Percentiles rank a stretch among this genome's conserved stretches.
Evolutionary conservation across 1,140 invertebrate species (phyloP).

Genomic region (Neuroterus valhalla): DNA sequence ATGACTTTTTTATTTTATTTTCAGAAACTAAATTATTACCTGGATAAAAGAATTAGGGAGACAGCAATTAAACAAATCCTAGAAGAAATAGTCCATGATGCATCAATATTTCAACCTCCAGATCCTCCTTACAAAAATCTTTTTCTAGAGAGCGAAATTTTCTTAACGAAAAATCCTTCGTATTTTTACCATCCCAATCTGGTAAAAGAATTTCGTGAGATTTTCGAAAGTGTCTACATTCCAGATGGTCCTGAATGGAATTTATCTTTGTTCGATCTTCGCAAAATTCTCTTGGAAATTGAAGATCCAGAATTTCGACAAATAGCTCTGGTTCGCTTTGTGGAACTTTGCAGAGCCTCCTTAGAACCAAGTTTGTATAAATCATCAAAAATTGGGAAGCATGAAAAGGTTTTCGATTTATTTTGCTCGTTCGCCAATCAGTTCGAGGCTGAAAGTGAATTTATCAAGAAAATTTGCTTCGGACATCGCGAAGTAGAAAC

Average conservation of each 20-base stretch:
- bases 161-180: conserved; percentile 52
- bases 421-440: conserved; percentile 52
- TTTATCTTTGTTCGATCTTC: conserved; percentile 54
- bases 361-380: conserved; percentile 37
- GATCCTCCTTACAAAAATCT: conserved; percentile 42
- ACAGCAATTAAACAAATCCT: conserved; percentile 45
- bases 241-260: conserved; percentile 50
- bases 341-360: conserved; percentile 43
- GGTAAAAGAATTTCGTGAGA: conserved; percentile 52
- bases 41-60: conserved; percentile 43
- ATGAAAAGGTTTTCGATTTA: conserved; percentile 42
- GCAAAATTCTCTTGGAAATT: conserved; percentile 50
- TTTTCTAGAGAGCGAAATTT: conserved; percentile 53
- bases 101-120: neutral
- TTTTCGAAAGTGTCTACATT: conserved; percentile 45
- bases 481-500: neutral
- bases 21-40: conserved; percentile 40
- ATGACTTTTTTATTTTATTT: neutral
- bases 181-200: conserved; percentile 53
- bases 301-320: conserved; percentile 36
- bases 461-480: conserved; percentile 32
- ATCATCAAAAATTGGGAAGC: conserved; percentile 11
- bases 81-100: conserved; percentile 37
- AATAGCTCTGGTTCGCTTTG: conserved; percentile 40
- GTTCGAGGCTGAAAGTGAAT: conserved; percentile 54